Conservation (phyloP, 1,140 invertebrate genomes). For the Saccostrea echinata region DNA sequence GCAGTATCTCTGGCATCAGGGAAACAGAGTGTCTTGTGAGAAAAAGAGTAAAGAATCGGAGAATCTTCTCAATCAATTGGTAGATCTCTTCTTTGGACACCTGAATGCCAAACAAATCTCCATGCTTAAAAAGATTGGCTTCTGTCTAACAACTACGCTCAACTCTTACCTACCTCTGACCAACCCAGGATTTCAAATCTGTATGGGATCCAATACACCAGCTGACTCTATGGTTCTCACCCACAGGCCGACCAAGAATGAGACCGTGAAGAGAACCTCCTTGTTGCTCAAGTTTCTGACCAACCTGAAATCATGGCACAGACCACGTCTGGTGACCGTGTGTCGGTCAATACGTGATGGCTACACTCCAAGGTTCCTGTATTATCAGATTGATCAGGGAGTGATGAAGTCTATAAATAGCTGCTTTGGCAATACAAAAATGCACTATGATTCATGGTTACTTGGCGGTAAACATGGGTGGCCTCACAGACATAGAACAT, state of each 20-base stretch:
- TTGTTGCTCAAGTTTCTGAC: conserved; percentile 58
- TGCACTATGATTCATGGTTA: conserved; percentile 65
- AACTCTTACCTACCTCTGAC: conserved; percentile 56
- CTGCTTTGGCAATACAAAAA: conserved; percentile 53
- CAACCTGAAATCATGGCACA: neutral
- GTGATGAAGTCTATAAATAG: conserved; percentile 55
- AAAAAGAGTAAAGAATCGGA: conserved; percentile 16
- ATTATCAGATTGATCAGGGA: conserved; percentile 59
- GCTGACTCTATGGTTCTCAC: conserved; percentile 61
- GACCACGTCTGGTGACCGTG: conserved; percentile 63
- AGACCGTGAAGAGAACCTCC: conserved; percentile 57
- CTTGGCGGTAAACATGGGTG: conserved; percentile 62
- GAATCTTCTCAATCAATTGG: conserved; percentile 32
- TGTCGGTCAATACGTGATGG: conserved; percentile 72
- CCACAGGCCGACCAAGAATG: conserved; percentile 62
- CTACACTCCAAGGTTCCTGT: conserved; percentile 67
- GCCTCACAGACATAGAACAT: conserved; percentile 44
- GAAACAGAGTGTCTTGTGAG: neutral
- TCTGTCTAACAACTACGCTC: conserved; percentile 66
- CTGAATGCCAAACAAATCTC: conserved; percentile 43
- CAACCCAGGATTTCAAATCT: conserved; percentile 55
- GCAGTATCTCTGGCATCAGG: conserved; percentile 3
- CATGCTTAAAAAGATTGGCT: conserved; percentile 62
- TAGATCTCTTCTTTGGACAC: conserved; percentile 36
- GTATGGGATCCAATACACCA: conserved; percentile 67